Evolutionary conservation across 2,113 vertebrate genomes (phyloP), one percentile per base, ranked within the genome.

Genomic region (Ascaphus truei): DNA sequence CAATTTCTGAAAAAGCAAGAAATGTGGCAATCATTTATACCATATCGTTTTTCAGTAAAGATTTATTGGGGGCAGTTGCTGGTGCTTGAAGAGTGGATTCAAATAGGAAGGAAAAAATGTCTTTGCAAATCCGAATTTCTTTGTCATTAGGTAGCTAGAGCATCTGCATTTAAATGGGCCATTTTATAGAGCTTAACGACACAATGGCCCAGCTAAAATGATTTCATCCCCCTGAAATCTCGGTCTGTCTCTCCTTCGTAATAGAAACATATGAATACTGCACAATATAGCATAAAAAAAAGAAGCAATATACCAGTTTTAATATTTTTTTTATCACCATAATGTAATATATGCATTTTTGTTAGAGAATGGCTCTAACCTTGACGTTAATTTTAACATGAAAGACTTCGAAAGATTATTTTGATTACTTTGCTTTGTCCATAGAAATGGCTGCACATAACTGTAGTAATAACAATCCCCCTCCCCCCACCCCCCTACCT

Each of bases 11-110:
- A 11, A 36, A 50, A 63, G n/a, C n/a, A n/a, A n/a, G n/a, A n/a
- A n/a, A n/a, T n/a, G 43, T 63, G 60, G 31, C 60, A 63, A 63
- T 63, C 13, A 63, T 63, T 63, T 34, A 9, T 26, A 63, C 27
- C 43, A 23, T 50, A 34, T 63, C 23, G 43, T 34, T 27, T n/a
- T 48, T 23, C 43, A 10, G 43, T 20, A 18, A 12, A 6, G 7
- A 12, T 22, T 34, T 50, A 50, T 50, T 50, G 60, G 60, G 43
- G 47, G 60, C 60, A 63, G 60, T 43, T 63, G 60, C 18, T 34
- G 60, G 60, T 15, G n/a, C 27, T 50, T 63, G 27, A 47, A 27
- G 33, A 26, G 7, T 2, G 7, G 5, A 31, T 58, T 57, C 55
- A 68, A 18, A 58, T 47, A 18, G 15, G 20, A 68, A 45, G 39